Evolutionary conservation across 2,797 vertebrate species (phyloP), one percentile per base, ranked within the genome.

Genomic region (Acanthurus tractus): DNA sequence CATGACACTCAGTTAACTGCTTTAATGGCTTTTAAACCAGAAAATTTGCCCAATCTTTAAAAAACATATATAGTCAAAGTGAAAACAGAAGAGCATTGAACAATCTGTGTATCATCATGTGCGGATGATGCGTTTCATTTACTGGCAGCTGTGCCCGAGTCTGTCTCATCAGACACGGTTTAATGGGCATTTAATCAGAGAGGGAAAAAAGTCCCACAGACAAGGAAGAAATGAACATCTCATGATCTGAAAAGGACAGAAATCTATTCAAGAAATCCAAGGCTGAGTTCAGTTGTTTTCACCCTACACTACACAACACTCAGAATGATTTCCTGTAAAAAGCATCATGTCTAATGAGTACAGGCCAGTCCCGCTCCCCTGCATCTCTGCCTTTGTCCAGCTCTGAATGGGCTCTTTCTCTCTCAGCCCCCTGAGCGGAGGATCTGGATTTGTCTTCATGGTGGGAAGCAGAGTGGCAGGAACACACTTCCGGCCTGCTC

Each of bases 401-500:
- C 50, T 82, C 68, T 93, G 85, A 93, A 93, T 89, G 82, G 69
- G 6, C 67, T 65, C 84, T 91, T 89, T 89, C 80, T 90, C 59
- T 78, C 55, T 45, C 22, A 74, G 72, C 74, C 63, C 78, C 74
- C 78, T 58, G 79, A 88, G 76, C 38, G 6, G 66, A 82, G 76
- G 88, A 70, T 87, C 71, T 81, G 85, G 79, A 78, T 87, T 89
- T 91, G 88, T 90, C 78, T 89, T 83, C 86, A 71, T 90, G 86
- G 85, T 79, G 85, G 81, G 52, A 83, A 78, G 69, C 81, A 78
- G 62, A 76, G 62, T 62, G 71, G 70, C 78, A 70, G 11, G 14
- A 71, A 76, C 22, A 70, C 86, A 83, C 57, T 53, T 90, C 83
- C 84, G 63, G 72, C 68, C 77, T 2, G 5, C 82, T 84, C 40